Conservation (phyloP, 2,888 invertebrate species). For the Anagyrus pseudococci region DNA sequence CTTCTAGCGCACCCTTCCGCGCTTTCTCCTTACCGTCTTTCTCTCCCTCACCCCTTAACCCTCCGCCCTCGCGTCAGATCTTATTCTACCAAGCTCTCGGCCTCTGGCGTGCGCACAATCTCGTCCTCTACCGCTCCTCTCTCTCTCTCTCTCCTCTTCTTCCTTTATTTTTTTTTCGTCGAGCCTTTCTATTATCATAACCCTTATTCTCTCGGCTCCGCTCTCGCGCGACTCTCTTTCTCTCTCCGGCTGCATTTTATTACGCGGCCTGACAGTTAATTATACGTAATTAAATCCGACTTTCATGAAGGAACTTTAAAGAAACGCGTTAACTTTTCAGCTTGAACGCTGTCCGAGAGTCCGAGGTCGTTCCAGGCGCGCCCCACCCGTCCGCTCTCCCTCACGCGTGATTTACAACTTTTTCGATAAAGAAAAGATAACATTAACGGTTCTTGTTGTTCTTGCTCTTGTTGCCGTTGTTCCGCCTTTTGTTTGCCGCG, state of each 20-base stretch:
- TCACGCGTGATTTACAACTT: slow-evolving; percentile 19
- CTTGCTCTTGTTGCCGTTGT: background rate
- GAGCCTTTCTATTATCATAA: slow-evolving; percentile 18
- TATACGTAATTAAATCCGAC: slow-evolving; percentile 36
- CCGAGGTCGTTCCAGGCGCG: too few relatives aligned
- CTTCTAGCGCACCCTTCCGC: background rate
- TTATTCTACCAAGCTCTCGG: too few relatives aligned
- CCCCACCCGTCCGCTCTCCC: background rate
- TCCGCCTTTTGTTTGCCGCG: too few relatives aligned
- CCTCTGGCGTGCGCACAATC: too few relatives aligned
- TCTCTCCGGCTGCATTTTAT: slow-evolving; percentile 15
- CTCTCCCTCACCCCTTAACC: background rate
- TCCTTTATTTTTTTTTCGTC: slow-evolving; percentile 15
- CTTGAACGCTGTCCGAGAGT: background rate
- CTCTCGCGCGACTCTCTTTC: background rate
- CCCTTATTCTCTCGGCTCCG: background rate
- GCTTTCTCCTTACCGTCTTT: background rate
- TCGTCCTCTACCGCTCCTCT: background rate
- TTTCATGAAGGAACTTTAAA: slow-evolving; percentile 15
- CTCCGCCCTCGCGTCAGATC: slow-evolving; percentile 13
- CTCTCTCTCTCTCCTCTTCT: background rate
- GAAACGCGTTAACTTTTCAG: slow-evolving; percentile 10
- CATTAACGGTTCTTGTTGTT: too few relatives aligned
- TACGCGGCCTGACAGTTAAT: slow-evolving; percentile 30
- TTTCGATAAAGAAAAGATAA: slow-evolving; percentile 6